Conservation (phyloP, 2,113 vertebrate species). For the Ceyx melanurus region DNA sequence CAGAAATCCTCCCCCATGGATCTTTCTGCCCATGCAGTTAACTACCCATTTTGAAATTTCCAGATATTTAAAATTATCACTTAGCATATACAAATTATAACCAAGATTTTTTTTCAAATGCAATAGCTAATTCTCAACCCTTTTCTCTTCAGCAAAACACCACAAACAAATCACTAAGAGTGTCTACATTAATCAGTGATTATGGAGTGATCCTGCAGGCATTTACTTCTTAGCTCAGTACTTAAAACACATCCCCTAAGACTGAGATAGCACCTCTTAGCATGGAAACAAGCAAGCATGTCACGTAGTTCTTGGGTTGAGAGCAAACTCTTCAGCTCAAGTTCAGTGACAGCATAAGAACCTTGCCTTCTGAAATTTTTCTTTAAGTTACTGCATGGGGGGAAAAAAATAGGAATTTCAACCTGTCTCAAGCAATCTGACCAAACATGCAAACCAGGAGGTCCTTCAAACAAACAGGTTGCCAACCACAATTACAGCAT, state of each 20-base stretch:
- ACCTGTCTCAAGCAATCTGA: background rate
- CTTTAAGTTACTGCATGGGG: background rate
- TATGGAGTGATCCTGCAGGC: background rate
- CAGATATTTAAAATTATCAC: background rate
- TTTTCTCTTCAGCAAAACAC: background rate
- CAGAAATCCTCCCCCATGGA: background rate
- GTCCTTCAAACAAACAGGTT: background rate
- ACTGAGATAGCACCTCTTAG: background rate
- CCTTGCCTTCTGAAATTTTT: background rate
- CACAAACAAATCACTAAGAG: background rate
- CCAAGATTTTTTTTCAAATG: background rate
- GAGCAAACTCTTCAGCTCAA: background rate
- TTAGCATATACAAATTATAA: background rate
- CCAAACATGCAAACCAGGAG: background rate
- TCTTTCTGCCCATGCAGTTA: background rate
- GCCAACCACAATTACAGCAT: background rate
- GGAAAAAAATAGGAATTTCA: background rate
- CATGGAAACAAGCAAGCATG: background rate
- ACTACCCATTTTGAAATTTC: background rate
- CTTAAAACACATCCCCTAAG: background rate
- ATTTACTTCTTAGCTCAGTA: background rate
- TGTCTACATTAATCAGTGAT: background rate
- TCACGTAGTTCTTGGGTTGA: background rate
- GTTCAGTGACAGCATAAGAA: background rate
- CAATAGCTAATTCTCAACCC: background rate